Percentiles rank a stretch among this genome's conserved stretches.
Evolutionary conservation across 2,113 vertebrate genomes (phyloP).

Genomic region (Nymphicus hollandicus): DNA sequence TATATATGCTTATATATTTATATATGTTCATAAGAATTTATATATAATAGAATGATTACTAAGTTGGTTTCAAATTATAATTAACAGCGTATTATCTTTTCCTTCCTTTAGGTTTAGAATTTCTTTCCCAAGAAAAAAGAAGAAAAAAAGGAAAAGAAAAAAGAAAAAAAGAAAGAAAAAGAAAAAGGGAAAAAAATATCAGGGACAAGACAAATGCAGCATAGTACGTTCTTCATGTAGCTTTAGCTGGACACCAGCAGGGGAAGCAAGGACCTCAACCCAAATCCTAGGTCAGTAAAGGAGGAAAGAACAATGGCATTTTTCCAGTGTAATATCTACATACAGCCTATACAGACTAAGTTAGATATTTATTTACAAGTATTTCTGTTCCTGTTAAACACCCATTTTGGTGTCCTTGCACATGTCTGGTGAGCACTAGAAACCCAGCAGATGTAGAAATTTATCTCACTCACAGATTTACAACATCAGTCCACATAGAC

Average conservation of each 20-base stretch:
- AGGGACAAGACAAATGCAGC: not conserved
- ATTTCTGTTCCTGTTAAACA: not conserved
- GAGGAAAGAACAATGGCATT: not conserved
- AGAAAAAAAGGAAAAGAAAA: not conserved
- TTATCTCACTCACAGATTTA: not conserved
- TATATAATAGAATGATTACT: not conserved
- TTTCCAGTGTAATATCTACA: not conserved
- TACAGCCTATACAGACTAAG: not conserved
- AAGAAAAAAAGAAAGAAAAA: not conserved
- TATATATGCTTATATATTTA: not conserved
- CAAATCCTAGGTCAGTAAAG: not conserved
- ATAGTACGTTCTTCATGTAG: not conserved
- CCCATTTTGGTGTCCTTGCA: not conserved
- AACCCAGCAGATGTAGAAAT: not conserved
- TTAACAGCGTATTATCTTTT: not conserved
- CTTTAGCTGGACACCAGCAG: not conserved
- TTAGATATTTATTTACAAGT: not conserved
- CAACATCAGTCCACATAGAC: not conserved
- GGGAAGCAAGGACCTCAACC: not conserved
- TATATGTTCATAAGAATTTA: not conserved
- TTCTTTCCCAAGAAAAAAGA: not conserved
- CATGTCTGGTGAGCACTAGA: not conserved
- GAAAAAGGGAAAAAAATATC: not conserved
- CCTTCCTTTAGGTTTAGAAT: not conserved
- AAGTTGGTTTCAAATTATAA: not conserved